Conservation (phyloP, 2,797 vertebrate species). For the Delichon dasypus region DNA sequence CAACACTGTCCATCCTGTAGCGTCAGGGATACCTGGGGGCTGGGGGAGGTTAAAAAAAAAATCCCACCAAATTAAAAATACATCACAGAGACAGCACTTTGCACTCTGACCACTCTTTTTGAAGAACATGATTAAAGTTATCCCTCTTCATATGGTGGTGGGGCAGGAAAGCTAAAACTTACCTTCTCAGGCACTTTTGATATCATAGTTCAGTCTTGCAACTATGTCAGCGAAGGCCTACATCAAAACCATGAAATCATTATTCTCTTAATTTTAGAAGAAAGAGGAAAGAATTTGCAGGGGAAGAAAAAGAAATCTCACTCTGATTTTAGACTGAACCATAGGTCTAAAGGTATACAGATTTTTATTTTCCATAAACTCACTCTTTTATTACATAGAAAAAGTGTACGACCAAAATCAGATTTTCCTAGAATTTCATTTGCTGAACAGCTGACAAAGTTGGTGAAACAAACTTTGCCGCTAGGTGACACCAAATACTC, state of each 20-base stretch:
- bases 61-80: not conserved
- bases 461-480: not conserved
- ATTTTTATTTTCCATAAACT: not conserved
- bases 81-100: not conserved
- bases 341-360: not conserved
- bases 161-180: not conserved
- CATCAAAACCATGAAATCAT: not conserved
- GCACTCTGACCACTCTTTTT: not conserved
- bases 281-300: not conserved
- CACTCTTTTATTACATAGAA: not conserved
- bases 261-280: not conserved
- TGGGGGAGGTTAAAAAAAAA: not conserved
- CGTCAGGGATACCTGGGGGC: not conserved
- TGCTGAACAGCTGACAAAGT: not conserved
- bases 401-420: not conserved
- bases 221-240: not conserved
- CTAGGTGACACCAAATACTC: slow-evolving; percentile 38
- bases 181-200: not conserved
- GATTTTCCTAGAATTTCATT: not conserved
- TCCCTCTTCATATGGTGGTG: not conserved
- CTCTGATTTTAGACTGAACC: not conserved
- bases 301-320: not conserved
- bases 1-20: not conserved
- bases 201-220: not conserved
- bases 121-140: not conserved